phyloP scores from a whole-genome alignment of 2,888 invertebrate species.

The Icerya purchasi region DNA sequence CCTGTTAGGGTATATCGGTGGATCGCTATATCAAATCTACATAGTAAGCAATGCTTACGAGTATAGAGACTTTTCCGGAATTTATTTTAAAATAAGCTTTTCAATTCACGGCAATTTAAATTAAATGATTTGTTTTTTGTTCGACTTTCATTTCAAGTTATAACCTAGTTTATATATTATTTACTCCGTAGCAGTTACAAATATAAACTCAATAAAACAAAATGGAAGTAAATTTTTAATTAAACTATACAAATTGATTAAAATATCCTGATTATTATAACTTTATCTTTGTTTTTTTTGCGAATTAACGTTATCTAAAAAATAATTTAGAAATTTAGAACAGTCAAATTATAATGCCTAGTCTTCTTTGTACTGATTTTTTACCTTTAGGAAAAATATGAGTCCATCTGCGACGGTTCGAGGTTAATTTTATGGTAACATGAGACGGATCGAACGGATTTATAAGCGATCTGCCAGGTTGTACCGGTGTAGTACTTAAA shows the following conservation, averaged over 20 bases:
- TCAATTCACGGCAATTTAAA: too few relatives aligned
- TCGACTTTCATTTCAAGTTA: too few relatives aligned
- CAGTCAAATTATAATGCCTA: neutral
- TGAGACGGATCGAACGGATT: conserved; percentile 98
- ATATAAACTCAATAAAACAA: too few relatives aligned
- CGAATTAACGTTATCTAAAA: neutral
- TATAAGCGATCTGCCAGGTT: conserved; percentile 53
- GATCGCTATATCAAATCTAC: too few relatives aligned
- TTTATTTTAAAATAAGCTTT: too few relatives aligned
- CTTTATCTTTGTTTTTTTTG: too few relatives aligned
- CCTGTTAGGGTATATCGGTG: too few relatives aligned
- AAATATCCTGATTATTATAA: neutral
- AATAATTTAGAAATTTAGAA: neutral
- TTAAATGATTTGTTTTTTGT: too few relatives aligned
- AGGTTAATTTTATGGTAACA: conserved; percentile 85
- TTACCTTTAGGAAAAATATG: conserved; percentile 88
- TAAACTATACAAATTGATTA: neutral
- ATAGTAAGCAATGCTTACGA: too few relatives aligned
- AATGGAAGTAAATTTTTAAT: neutral
- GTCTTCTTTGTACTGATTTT: conserved; percentile 2
- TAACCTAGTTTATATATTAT: too few relatives aligned
- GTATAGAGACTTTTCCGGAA: too few relatives aligned
- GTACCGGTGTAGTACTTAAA: conserved; percentile 25
- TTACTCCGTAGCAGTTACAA: too few relatives aligned
- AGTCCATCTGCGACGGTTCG: conserved; percentile 88